A percentile compares a stretch with the other conserved stretches of the same genome.
These are phyloP conservation scores for Bembecia ichneumoniformis DNA, from an alignment of 2,888 invertebrate genomes.

Conservation along the genomic window DNA sequence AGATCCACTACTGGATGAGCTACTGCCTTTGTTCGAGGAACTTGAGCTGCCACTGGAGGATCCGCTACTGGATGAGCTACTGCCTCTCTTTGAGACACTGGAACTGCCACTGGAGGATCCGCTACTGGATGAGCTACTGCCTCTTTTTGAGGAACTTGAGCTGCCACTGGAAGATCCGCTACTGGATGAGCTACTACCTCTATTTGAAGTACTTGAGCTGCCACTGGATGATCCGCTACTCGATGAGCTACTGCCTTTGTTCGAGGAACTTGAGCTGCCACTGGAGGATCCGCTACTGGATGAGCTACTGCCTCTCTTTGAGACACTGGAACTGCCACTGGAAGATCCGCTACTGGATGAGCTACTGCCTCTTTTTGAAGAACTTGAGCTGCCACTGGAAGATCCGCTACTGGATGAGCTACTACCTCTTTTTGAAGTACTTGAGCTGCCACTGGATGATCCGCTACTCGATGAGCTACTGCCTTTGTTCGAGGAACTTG, in stretches of 20 bases:
- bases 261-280: background rate
- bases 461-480: background rate
- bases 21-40: too few relatives aligned
- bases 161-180: background rate
- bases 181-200: background rate
- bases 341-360: background rate
- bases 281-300: background rate
- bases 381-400: background rate
- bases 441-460: background rate
- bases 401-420: background rate
- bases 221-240: background rate
- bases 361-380: background rate
- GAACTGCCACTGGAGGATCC: background rate
- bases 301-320: background rate
- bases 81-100: too few relatives aligned
- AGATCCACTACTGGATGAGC: too few relatives aligned
- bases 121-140: background rate
- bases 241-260: background rate
- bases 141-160: background rate
- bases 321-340: background rate
- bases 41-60: too few relatives aligned
- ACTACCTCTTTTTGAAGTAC: background rate
- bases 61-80: too few relatives aligned
- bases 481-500: background rate
- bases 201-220: background rate